A percentile compares a stretch with the other conserved stretches of the same genome.
phyloP scores from a whole-genome alignment of 2,888 invertebrate species.

The Acanthosepion esculentum region DNA sequence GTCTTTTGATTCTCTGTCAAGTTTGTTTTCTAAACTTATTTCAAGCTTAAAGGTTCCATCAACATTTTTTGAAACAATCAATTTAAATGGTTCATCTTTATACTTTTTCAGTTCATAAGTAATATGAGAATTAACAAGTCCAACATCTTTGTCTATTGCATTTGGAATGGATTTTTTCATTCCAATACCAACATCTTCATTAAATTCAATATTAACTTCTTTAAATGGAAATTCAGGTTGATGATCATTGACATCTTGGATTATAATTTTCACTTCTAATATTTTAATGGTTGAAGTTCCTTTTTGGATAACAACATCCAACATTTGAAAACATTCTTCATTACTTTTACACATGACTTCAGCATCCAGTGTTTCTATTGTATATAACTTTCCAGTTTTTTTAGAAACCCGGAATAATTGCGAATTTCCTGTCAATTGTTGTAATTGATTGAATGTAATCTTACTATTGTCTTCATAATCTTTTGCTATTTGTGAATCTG shows the following conservation, averaged over 20 bases:
- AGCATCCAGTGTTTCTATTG: not conserved
- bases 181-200: not conserved
- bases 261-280: conserved; percentile 1
- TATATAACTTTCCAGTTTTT: not conserved
- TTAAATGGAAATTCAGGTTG: not conserved
- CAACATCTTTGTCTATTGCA: not conserved
- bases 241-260: not conserved
- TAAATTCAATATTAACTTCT: not conserved
- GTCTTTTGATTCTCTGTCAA: not conserved
- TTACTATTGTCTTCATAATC: not conserved
- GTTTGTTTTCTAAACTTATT: not conserved
- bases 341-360: not conserved
- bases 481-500: conserved; percentile 2
- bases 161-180: not conserved
- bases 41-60: not conserved
- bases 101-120: not conserved
- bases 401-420: not conserved
- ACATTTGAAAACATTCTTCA: conserved; percentile 8
- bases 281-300: not conserved
- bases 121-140: not conserved
- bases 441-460: not conserved
- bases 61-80: not conserved
- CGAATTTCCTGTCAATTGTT: not conserved
- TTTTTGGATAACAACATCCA: not conserved
- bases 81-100: not conserved